A percentile compares a stretch with the other conserved stretches of the same genome.
These are phyloP conservation scores for Pegoplata infirma DNA, from an alignment of 2,888 invertebrate genomes.

Conservation along the genomic window DNA sequence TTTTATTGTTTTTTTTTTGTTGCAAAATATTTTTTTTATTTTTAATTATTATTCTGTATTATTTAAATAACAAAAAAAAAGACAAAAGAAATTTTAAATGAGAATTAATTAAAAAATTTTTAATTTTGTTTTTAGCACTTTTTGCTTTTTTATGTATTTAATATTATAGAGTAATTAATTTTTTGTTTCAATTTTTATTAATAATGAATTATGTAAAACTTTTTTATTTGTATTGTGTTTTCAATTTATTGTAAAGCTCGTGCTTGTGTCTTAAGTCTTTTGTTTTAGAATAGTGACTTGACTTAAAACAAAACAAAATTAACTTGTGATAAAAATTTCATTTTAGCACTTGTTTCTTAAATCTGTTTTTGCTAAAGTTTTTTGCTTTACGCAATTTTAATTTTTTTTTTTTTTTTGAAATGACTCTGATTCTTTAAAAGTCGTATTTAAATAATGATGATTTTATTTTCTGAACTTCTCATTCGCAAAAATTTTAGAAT, in stretches of 20 bases:
- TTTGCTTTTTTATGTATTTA: no score
- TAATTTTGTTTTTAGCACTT: neutral
- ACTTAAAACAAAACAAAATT: neutral
- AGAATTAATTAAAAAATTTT: neutral
- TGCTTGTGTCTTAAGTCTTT: conserved; percentile 55
- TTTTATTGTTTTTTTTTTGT: neutral
- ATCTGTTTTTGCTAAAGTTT: no score
- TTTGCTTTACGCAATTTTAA: no score
- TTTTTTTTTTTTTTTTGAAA: no score
- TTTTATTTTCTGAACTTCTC: conserved; percentile 6
- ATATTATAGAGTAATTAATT: no score
- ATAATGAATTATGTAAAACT: no score
- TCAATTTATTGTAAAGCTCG: no score
- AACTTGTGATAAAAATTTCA: no score
- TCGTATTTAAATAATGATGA: neutral
- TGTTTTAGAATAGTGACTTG: conserved; percentile 15
- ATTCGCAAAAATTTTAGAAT: neutral
- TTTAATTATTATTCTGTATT: neutral
- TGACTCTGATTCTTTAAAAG: no score
- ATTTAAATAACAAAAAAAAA: neutral
- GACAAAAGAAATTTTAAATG: conserved; percentile 6
- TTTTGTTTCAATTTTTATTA: no score
- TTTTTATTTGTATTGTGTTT: no score
- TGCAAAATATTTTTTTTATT: neutral
- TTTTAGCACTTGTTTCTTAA: no score